phyloP scores from a whole-genome alignment of 2,888 invertebrate species.

The Myopa testacea region DNA sequence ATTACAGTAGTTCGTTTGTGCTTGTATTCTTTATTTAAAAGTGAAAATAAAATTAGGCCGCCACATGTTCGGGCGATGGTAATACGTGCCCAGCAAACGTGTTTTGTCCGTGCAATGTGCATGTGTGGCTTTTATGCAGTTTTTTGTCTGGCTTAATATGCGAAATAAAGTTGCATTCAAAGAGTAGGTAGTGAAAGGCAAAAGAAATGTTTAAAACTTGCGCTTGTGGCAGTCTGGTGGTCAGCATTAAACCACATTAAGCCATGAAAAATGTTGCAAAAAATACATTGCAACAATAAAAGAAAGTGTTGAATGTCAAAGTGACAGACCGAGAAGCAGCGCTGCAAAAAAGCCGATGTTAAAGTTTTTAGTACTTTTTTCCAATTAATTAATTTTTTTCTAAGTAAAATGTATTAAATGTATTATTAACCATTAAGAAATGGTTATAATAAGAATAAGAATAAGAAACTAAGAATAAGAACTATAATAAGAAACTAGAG shows the following conservation, averaged over 20 bases:
- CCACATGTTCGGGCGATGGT: constrained; percentile 41
- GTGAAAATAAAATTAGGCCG: constrained; percentile 43
- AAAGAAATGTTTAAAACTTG: neutral
- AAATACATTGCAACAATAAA: neutral
- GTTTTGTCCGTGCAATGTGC: constrained; percentile 28
- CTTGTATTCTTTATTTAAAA: constrained; percentile 25
- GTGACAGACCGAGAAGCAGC: constrained; percentile 10
- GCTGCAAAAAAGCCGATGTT: constrained; percentile 3
- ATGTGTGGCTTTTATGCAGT: constrained; percentile 14
- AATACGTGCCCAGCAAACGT: constrained; percentile 29
- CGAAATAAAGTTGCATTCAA: neutral
- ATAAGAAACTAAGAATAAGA: too few species aligned
- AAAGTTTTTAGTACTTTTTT: neutral
- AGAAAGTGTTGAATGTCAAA: constrained; percentile 35
- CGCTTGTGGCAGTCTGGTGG: neutral
- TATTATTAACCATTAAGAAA: too few species aligned
- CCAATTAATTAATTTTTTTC: too few species aligned
- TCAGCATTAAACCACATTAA: neutral
- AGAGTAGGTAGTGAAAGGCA: neutral
- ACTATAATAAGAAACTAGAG: too few species aligned
- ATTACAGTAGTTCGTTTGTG: neutral
- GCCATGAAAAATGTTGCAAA: neutral
- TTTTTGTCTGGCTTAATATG: constrained; percentile 4
- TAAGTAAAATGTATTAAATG: too few species aligned
- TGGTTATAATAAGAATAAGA: too few species aligned